Percentiles rank a stretch among this genome's conserved stretches.
phyloP scores from a whole-genome alignment of 2,113 vertebrate genomes.

The Saiga tatarica region DNA sequence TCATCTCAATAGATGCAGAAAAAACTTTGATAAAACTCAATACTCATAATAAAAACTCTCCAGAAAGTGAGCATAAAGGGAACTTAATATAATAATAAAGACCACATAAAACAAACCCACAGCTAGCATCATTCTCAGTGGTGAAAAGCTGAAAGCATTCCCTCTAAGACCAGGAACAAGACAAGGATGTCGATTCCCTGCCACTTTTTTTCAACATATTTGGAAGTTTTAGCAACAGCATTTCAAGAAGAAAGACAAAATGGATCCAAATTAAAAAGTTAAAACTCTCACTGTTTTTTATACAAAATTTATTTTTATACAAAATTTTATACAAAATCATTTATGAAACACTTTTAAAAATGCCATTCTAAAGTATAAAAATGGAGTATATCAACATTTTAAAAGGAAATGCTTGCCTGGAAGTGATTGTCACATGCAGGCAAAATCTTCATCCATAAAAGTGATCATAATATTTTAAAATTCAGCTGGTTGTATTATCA shows the following conservation, averaged over 20 bases:
- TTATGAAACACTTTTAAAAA: neutral
- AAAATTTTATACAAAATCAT: neutral
- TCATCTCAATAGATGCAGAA: neutral
- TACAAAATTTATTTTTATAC: neutral
- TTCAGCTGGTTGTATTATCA: neutral
- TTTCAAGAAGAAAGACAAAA: neutral
- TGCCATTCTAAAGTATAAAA: neutral
- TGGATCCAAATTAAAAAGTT: neutral
- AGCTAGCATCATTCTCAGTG: neutral
- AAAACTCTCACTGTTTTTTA: neutral
- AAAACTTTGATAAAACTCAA: neutral
- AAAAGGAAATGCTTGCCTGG: neutral
- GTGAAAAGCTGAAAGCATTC: neutral
- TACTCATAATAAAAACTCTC: neutral
- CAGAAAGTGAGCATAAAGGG: neutral
- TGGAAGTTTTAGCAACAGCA: neutral
- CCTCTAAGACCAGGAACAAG: neutral
- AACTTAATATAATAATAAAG: neutral
- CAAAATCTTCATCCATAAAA: neutral
- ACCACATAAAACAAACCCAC: neutral
- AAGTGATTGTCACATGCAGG: neutral
- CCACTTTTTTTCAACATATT: neutral
- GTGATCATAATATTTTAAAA: conserved; percentile 3
- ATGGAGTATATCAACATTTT: neutral
- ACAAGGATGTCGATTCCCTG: neutral